Conservation (phyloP, 1,140 invertebrate species). For the Melanaphis sacchari region DNA sequence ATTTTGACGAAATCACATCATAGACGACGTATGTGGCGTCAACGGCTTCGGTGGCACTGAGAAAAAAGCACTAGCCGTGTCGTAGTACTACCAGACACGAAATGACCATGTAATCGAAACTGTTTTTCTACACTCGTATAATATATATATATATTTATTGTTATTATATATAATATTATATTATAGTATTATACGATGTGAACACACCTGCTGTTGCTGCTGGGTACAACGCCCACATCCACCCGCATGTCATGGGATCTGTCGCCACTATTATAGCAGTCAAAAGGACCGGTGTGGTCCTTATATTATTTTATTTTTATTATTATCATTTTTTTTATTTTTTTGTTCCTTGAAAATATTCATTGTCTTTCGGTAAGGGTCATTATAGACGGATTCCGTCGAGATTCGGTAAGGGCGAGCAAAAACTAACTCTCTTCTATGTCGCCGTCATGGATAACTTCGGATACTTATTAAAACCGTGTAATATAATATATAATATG, state of each 20-base stretch:
- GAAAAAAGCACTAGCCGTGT: neutral
- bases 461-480: neutral
- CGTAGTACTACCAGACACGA: neutral
- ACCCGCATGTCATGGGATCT: conserved; percentile 55
- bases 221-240: conserved; percentile 35
- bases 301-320: neutral
- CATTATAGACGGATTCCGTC: neutral
- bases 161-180: neutral
- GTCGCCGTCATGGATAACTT: neutral
- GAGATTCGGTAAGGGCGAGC: neutral
- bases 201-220: conserved; percentile 39
- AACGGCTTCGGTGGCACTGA: neutral
- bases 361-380: neutral
- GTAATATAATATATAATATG: neutral
- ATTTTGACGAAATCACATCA: neutral
- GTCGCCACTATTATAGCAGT: conserved; percentile 18
- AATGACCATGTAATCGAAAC: conserved; percentile 54
- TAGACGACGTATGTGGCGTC: neutral
- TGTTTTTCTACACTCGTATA: conserved; percentile 1
- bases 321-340: neutral
- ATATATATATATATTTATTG: neutral
- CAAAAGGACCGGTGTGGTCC: neutral
- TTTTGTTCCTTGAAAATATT: neutral
- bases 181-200: neutral
- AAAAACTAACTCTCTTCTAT: neutral